Evolutionary conservation across 2,888 invertebrate species (phyloP).

Genomic region (Meiosimyza decipiens): DNA sequence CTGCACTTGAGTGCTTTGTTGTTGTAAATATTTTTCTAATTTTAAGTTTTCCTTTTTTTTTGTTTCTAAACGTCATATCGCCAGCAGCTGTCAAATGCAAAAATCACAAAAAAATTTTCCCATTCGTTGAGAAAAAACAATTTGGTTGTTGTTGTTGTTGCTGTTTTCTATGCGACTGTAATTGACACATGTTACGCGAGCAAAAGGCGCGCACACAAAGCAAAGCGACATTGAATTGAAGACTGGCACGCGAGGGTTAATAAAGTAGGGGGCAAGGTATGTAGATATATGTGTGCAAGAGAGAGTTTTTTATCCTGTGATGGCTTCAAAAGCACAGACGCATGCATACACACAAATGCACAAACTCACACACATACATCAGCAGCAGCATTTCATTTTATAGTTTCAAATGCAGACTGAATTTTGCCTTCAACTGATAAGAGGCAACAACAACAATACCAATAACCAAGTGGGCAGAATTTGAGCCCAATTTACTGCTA

Average conservation of each 20-base stretch:
- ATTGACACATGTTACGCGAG: constrained; percentile 41
- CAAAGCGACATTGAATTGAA: too few relatives aligned
- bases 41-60: neutral
- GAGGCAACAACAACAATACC: neutral
- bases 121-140: constrained; percentile 6
- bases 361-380: neutral
- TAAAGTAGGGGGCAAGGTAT: too few relatives aligned
- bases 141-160: constrained; percentile 27
- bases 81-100: constrained; percentile 33
- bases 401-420: constrained; percentile 48
- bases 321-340: constrained; percentile 33
- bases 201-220: constrained; percentile 40
- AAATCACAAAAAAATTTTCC: constrained; percentile 20
- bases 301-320: constrained; percentile 15
- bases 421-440: constrained; percentile 22
- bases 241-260: neutral
- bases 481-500: constrained; percentile 9
- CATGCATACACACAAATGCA: constrained; percentile 28
- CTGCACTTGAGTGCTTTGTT: neutral
- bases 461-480: constrained; percentile 13
- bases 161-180: constrained; percentile 24
- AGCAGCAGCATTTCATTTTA: constrained; percentile 49
- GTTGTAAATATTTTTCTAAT: neutral
- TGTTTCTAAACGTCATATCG: constrained; percentile 22
- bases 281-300: neutral